Percentiles rank a stretch among this genome's conserved stretches.
phyloP scores from a whole-genome alignment of 2,888 invertebrate species.

The Alviniconcha strummeri region DNA sequence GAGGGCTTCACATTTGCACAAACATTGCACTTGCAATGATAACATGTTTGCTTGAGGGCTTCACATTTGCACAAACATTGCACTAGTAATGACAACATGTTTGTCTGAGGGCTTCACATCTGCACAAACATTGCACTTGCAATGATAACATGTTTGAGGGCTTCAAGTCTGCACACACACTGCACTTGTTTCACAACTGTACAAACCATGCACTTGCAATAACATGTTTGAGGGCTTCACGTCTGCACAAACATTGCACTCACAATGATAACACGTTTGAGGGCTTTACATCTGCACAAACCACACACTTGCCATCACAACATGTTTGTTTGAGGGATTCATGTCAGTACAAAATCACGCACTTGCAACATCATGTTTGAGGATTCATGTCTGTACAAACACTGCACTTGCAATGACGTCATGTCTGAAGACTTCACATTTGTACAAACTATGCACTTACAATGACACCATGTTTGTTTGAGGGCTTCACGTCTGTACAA shows the following conservation, averaged over 20 bases:
- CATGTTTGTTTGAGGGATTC: constrained; percentile 98
- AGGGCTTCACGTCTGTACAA: constrained; percentile 93
- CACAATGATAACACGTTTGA: constrained; percentile 75
- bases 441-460: constrained; percentile 43
- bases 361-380: constrained; percentile 82
- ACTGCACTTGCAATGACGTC: background rate
- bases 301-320: background rate
- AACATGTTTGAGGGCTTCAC: constrained; percentile 96
- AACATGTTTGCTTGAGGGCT: constrained; percentile 90
- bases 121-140: constrained; percentile 48
- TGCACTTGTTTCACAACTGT: constrained; percentile 86
- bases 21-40: background rate
- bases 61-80: constrained; percentile 83
- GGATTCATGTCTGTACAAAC: constrained; percentile 90
- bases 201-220: constrained; percentile 30
- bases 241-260: constrained; percentile 77
- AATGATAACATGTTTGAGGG: constrained; percentile 81
- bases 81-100: background rate
- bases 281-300: constrained; percentile 90
- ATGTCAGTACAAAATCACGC: constrained; percentile 82
- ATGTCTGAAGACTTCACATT: constrained; percentile 94
- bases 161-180: constrained; percentile 85
- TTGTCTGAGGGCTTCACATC: constrained; percentile 99
- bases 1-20: constrained; percentile 95
- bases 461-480: constrained; percentile 81